Base-by-base conservation (phyloP, 2,888 invertebrate genomes). In the Argyra leucocephala region DNA sequence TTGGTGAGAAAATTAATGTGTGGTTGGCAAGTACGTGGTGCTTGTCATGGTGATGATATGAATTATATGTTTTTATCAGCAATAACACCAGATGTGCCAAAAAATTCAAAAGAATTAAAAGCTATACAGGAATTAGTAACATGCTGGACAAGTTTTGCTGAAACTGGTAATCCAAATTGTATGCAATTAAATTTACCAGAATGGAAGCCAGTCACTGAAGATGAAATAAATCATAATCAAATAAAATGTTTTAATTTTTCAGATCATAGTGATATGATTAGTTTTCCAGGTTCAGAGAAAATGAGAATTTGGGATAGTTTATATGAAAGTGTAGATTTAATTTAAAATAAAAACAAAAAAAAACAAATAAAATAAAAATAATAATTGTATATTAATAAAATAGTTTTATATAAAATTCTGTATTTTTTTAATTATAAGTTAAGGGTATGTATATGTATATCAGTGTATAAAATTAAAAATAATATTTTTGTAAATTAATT, bases 1-100 rank as follows among this genome's bases (percentile, higher is more conserved):
- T 59, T 69, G 18, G 61, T 67, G 0, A 68, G 68, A 62, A 66
- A 65, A 9, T 22, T 67, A 10, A 67, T 67, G 22, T 76, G 76
- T 37, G 78, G 76, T 15, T 70, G 71, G 5, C 70, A 73, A 48
- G 64, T 76, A 23, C 70, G 72, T 0, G 79, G 80, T 12, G 74
- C 73, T 0, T 74, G 78, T 36, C 80, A 80, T 69, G 78, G 75
- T 1, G 80, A 80, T 68, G 80, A 80, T 64, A 68, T 79, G 22
- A 71, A 73, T 24, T 80, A 77, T 66, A 69, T 80, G 0, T 80
- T 76, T 63, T 73, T 75, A 31, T 73, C 74, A 26, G 72, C 74
- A 68, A 68, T 77, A 59, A 72, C 75, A 2, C 72, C 74, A 24
- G 73, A 71, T 15, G 67, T 75, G 3, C 64, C 70, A 3, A 67